phyloP scores from a whole-genome alignment of 2,888 invertebrate genomes.

The Tribolium freemani region DNA sequence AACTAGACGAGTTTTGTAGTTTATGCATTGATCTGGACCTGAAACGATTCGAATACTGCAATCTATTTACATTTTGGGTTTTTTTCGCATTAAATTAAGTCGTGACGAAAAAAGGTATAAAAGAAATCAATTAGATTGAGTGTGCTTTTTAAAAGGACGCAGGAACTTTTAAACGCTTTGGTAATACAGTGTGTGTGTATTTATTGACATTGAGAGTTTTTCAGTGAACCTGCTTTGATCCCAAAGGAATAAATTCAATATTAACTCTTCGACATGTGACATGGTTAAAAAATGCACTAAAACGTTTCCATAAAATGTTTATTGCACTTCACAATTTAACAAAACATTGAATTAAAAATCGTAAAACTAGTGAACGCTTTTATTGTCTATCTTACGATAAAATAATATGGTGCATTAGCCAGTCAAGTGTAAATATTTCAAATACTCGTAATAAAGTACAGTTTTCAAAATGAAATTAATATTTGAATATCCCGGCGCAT shows the following conservation, averaged over 20 bases:
- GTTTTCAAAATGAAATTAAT: neutral
- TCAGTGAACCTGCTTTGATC: neutral
- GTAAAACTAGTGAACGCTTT: neutral
- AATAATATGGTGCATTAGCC: neutral
- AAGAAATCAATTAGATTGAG: conserved; percentile 28
- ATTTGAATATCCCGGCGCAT: neutral
- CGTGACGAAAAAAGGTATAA: neutral
- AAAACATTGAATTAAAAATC: neutral
- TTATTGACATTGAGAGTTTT: conserved; percentile 23
- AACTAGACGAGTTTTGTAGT: neutral
- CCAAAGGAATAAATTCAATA: neutral
- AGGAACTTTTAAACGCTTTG: conserved; percentile 12
- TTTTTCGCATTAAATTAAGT: conserved; percentile 1
- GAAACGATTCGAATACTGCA: neutral
- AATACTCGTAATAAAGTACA: too few species aligned
- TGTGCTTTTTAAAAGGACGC: neutral
- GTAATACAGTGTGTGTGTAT: conserved; percentile 6
- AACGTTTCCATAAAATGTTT: neutral
- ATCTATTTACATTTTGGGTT: neutral
- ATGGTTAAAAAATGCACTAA: neutral
- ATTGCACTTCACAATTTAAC: neutral
- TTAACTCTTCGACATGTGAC: neutral
- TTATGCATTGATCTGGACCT: neutral
- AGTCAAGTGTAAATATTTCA: neutral
- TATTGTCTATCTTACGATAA: neutral